These are phyloP conservation scores for Telmatochromis brachygnathus DNA, from an alignment of 2,113 vertebrate species.

Conservation along the genomic window DNA sequence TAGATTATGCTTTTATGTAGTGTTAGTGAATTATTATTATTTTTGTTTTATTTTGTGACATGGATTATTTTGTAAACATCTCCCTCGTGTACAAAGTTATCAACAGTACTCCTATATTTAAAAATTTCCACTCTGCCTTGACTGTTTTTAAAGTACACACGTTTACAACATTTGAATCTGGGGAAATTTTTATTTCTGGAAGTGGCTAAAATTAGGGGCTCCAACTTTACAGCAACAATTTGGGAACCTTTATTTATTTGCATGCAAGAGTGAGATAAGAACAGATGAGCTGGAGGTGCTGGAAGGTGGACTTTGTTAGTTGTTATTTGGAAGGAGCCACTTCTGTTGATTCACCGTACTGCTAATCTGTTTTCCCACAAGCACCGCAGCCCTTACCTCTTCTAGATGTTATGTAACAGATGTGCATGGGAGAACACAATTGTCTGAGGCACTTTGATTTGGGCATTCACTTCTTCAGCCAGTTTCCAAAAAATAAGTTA, in stretches of 20 bases:
- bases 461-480: not conserved
- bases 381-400: not conserved
- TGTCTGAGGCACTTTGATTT: not conserved
- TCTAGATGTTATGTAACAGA: not conserved
- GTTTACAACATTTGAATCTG: not conserved
- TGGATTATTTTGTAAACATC: not conserved
- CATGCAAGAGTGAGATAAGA: not conserved
- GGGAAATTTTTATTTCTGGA: not conserved
- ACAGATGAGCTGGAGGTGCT: not conserved
- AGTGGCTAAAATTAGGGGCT: not conserved
- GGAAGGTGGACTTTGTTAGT: not conserved
- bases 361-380: not conserved
- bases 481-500: not conserved
- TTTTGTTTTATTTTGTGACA: not conserved
- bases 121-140: not conserved
- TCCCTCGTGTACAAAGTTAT: not conserved
- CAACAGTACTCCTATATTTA: not conserved
- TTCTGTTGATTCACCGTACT: not conserved
- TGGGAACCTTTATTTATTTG: not conserved
- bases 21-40: not conserved
- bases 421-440: not conserved
- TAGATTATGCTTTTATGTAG: not conserved
- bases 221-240: not conserved
- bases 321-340: not conserved
- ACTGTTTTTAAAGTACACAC: not conserved